These are phyloP conservation scores for Andinoacara biseriatus DNA, from an alignment of 2,113 vertebrate species.

Conservation along the genomic window DNA sequence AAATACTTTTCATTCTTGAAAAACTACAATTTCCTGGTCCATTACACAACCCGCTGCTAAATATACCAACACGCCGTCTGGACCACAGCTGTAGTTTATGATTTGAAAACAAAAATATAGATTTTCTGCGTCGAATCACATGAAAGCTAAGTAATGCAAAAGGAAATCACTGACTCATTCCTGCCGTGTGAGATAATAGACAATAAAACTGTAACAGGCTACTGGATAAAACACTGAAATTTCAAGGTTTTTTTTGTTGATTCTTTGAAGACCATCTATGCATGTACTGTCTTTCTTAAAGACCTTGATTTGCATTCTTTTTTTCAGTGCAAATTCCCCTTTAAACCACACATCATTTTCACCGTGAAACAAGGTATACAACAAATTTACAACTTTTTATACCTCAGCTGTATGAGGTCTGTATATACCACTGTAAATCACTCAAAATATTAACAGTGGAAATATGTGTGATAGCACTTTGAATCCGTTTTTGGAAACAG, in stretches of 20 bases:
- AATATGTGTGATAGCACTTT: background rate
- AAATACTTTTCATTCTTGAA: constrained; percentile 10
- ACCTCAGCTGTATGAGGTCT: background rate
- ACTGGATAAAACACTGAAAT: background rate
- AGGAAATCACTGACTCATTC: background rate
- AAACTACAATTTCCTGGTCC: constrained; percentile 30
- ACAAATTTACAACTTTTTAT: background rate
- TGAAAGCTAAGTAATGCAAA: background rate
- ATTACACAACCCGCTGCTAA: constrained; percentile 23
- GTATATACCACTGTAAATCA: background rate
- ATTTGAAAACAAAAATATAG: constrained; percentile 15
- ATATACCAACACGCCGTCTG: constrained; percentile 6
- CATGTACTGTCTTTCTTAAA: background rate
- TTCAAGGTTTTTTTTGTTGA: background rate
- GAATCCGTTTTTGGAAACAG: no score
- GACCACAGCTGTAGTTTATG: constrained; percentile 11
- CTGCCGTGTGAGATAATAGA: background rate
- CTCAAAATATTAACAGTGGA: background rate
- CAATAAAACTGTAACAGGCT: background rate
- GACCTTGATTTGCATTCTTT: no score
- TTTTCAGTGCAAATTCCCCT: background rate
- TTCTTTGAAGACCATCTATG: background rate
- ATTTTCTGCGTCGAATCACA: background rate
- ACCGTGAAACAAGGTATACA: no score
- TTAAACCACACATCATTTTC: no score